Base-by-base conservation (phyloP, 2,888 invertebrate genomes). In the Folsomia candida region DNA sequence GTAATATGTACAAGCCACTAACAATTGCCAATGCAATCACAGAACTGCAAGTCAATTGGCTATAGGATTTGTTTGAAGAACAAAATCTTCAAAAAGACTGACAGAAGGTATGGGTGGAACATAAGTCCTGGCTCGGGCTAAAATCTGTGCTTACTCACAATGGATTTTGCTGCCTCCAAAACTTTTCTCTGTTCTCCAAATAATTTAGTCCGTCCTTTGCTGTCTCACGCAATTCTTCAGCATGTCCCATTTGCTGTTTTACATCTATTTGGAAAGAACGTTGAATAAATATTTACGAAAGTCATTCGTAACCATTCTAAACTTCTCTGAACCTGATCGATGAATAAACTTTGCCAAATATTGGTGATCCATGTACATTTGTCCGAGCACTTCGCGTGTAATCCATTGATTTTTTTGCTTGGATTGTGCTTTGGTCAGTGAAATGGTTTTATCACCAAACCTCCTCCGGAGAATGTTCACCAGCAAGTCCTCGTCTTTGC, bases 91-190 rank as follows among this genome's bases (percentile, higher is more conserved):
- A n/a, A n/a, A n/a, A n/a, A n/a, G n/a, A n/a, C n/a, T n/a, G n/a
- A n/a, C n/a, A n/a, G n/a, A n/a, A n/a, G n/a, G n/a, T n/a, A n/a
- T n/a, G n/a, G n/a, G n/a, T n/a, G n/a, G n/a, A n/a, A n/a, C n/a
- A n/a, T n/a, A n/a, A n/a, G n/a, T n/a, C n/a, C n/a, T n/a, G n/a
- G n/a, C n/a, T n/a, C n/a, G n/a, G n/a, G n/a, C n/a, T n/a, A n/a
- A n/a, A n/a, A n/a, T n/a, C n/a, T n/a, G n/a, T n/a, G n/a, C n/a
- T n/a, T n/a, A n/a, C n/a, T n/a, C n/a, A n/a, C 24, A 79, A 69
- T 18, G 79, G 79, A 73, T 78, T 78, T 37, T 78, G 79, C 29
- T 78, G 78, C 60, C 79, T 74, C 78, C 78, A 79, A 37, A 79
- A 78, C 47, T 74, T 62, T 66, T 79, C 75, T 27, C 79, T 68